Evolutionary conservation across 2,797 vertebrate genomes (phyloP).

Genomic region (Ispidina picta): DNA sequence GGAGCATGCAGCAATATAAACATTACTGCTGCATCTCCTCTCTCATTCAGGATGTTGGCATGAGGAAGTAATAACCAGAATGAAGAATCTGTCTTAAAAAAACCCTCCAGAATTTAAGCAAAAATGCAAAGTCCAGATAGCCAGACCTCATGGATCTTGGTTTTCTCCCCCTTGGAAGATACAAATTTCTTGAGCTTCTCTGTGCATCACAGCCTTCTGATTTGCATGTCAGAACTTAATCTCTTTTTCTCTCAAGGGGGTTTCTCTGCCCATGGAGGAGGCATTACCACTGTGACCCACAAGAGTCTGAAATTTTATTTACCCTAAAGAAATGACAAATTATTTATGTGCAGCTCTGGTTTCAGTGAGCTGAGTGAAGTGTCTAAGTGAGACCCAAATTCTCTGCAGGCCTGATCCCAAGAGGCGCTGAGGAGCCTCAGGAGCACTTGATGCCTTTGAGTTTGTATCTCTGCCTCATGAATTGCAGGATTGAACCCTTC

Average conservation of each 20-base stretch:
- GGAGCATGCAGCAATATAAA: neutral
- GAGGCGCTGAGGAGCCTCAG: slow-evolving; percentile 9
- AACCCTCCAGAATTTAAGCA: neutral
- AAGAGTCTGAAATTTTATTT: slow-evolving; percentile 62
- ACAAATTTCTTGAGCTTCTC: neutral
- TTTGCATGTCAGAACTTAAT: slow-evolving; percentile 20
- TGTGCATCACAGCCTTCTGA: neutral
- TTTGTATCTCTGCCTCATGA: neutral
- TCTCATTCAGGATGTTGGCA: neutral
- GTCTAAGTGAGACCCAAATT: slow-evolving; percentile 46
- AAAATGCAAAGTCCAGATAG: neutral
- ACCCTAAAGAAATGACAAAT: slow-evolving; percentile 61
- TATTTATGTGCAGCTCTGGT: slow-evolving; percentile 56
- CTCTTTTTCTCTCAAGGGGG: slow-evolving; percentile 15
- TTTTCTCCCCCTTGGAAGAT: neutral
- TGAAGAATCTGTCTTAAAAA: neutral
- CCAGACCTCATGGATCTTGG: neutral
- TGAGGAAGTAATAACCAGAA: neutral
- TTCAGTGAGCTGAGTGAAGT: slow-evolving; percentile 49
- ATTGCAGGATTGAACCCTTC: neutral
- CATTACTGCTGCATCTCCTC: neutral
- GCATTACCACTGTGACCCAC: neutral
- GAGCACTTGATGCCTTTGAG: slow-evolving; percentile 4
- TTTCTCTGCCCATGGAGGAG: neutral
- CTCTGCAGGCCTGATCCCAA: slow-evolving; percentile 36